These are phyloP conservation scores for Otolemur crassicaudatus DNA, from an alignment of 2,797 vertebrate genomes.

Conservation along the genomic window DNA sequence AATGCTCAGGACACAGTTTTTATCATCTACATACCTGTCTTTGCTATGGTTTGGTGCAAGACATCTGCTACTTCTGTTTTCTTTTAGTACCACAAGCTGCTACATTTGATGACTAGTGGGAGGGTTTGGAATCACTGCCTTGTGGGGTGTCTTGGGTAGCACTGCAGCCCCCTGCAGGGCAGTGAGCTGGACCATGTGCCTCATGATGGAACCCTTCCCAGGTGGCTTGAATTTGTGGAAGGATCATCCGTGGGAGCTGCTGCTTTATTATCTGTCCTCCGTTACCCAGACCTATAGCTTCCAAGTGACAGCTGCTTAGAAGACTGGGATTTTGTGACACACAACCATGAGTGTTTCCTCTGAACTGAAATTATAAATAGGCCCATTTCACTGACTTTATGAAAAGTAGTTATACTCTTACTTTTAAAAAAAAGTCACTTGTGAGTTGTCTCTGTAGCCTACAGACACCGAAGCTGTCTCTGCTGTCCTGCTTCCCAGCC, in stretches of 20 bases:
- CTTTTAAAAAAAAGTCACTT: neutral
- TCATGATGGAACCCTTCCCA: neutral
- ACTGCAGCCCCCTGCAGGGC: neutral
- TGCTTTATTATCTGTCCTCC: neutral
- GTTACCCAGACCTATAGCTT: neutral
- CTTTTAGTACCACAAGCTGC: conserved; percentile 71
- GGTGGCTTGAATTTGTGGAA: neutral
- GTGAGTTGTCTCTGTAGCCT: neutral
- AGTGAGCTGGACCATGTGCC: neutral
- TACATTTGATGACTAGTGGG: conserved; percentile 28
- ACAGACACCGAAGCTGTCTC: rapidly evolving
- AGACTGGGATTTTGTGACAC: no score
- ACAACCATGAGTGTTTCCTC: neutral
- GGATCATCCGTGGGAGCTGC: neutral
- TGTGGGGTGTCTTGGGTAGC: neutral
- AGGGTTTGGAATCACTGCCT: conserved; percentile 48
- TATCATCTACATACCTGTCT: neutral
- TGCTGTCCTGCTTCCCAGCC: neutral
- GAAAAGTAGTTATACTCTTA: neutral
- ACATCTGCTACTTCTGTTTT: neutral
- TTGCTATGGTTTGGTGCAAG: neutral
- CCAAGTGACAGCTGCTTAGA: neutral
- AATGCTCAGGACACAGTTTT: conserved; percentile 52
- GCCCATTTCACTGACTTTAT: neutral
- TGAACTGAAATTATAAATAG: neutral